Evolutionary conservation across 2,888 invertebrate species (phyloP), one percentile per base, ranked within the genome.

Genomic region (Sarcophaga carnaria): DNA sequence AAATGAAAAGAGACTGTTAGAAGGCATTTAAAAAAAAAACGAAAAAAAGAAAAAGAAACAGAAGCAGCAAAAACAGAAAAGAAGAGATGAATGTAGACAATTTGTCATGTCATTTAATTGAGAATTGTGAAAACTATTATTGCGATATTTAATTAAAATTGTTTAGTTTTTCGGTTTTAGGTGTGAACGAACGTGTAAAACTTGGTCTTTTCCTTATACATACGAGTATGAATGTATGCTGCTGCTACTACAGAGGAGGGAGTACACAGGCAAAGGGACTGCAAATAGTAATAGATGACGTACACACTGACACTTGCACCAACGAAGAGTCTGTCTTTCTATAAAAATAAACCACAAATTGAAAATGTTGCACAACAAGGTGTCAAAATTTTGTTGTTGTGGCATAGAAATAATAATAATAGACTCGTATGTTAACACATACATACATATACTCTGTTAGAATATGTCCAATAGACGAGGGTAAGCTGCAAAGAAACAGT

Each of bases 91-190:
- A 87, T 87, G 87, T 71, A 79, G 87, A 87, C 84, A 84, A 87
- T 87, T 87, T 87, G 84, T 87, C 87, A 87, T 87, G 87, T 82
- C 87, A 87, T 72, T 84, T 84, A 87, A 87, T 87, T 84, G 84
- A 82, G 87, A 84, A 80, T 85, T 80, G 76, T 85, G 76, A 79
- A 83, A 87, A 84, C 83, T 84, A 83, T 87, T 37, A 54, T 17
- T 54, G 17, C 2, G 84, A 82, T 76, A 84, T 82, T 87, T 87
- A 87, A 87, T 87, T 87, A 87, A 87, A 87, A 87, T 84, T 84
- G 87, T 79, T 82, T 76, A 71, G 71, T 81, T 37, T 75, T 63
- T 59, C 60, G 60, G 12, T 17, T 54, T 54, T 14, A 54, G 54
- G 54, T 54, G 54, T 54, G 54, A 64, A 45, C 75, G 22, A 17